Conservation (phyloP, 2,113 vertebrate species). For the Amphiprion ocellaris region DNA sequence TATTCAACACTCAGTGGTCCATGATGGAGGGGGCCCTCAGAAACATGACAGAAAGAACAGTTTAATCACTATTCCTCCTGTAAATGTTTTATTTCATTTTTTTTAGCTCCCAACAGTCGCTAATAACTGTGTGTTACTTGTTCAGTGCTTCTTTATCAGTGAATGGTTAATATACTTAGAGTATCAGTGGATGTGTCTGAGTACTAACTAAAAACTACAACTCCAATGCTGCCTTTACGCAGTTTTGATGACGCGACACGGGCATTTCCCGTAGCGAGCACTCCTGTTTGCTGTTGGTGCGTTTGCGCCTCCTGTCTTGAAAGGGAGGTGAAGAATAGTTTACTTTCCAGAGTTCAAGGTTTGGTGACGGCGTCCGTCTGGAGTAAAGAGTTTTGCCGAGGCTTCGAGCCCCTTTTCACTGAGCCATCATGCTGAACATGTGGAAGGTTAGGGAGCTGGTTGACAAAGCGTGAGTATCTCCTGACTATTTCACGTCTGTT, state of each 20-base stretch:
- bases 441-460: slow-evolving; percentile 96
- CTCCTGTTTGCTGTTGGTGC: slow-evolving; percentile 59
- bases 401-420: slow-evolving; percentile 70
- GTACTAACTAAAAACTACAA: slow-evolving; percentile 64
- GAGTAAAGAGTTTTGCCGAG: slow-evolving; percentile 70
- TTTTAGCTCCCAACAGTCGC: too few relatives aligned
- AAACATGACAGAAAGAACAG: too few relatives aligned
- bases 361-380: slow-evolving; percentile 71
- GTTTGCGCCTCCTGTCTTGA: slow-evolving; percentile 76
- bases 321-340: slow-evolving; percentile 82
- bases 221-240: slow-evolving; percentile 59
- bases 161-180: neutral
- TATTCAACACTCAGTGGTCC: too few relatives aligned
- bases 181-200: neutral
- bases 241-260: slow-evolving; percentile 63
- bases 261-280: slow-evolving; percentile 75
- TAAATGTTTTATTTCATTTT: too few relatives aligned
- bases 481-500: neutral
- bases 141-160: neutral
- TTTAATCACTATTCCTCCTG: too few relatives aligned
- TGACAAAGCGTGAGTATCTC: slow-evolving; percentile 94
- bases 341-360: slow-evolving; percentile 81
- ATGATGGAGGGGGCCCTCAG: too few relatives aligned
- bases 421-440: slow-evolving; percentile 93
- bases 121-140: too few relatives aligned